phyloP scores from a whole-genome alignment of 1,140 invertebrate species.

The Hermetia illucens region DNA sequence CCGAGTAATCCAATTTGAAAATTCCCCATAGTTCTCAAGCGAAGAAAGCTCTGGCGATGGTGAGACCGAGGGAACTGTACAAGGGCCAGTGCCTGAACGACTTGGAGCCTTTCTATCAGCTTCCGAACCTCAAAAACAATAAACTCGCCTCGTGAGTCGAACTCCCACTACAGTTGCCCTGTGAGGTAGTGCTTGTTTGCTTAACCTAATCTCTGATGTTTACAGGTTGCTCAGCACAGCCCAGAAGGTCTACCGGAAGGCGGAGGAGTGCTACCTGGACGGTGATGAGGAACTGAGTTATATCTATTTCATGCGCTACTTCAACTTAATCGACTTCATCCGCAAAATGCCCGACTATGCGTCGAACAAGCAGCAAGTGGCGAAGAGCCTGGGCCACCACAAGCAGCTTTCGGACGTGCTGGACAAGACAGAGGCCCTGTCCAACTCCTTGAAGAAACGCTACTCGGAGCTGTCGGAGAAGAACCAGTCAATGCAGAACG shows the following conservation, averaged over 20 bases:
- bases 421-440: slow-evolving; percentile 37
- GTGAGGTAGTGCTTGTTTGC: slow-evolving; percentile 2
- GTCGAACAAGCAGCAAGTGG: slow-evolving; percentile 39
- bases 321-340: slow-evolving; percentile 40
- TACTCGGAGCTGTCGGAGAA: slow-evolving; percentile 15
- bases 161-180: slow-evolving; percentile 1
- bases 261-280: slow-evolving; percentile 33
- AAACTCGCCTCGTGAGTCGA: slow-evolving; percentile 35
- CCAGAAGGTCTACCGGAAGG: slow-evolving; percentile 39
- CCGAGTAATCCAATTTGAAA: too few species aligned
- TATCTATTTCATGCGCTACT: slow-evolving; percentile 53
- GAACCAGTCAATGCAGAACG: neutral
- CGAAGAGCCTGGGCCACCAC: slow-evolving; percentile 35
- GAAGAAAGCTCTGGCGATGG: too few species aligned
- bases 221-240: slow-evolving; percentile 37
- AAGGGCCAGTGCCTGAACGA: slow-evolving; percentile 36
- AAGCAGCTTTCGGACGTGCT: slow-evolving; percentile 36
- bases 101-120: slow-evolving; percentile 34
- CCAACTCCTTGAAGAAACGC: slow-evolving; percentile 39
- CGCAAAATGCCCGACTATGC: slow-evolving; percentile 38
- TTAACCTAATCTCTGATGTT: neutral
- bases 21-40: too few species aligned
- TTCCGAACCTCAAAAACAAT: slow-evolving; percentile 35
- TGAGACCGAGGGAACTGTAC: slow-evolving; percentile 36
- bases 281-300: slow-evolving; percentile 56